A percentile compares a stretch with the other conserved stretches of the same genome.
These are phyloP conservation scores for Thaumatotibia leucotreta DNA, from an alignment of 1,140 invertebrate genomes.

Conservation along the genomic window DNA sequence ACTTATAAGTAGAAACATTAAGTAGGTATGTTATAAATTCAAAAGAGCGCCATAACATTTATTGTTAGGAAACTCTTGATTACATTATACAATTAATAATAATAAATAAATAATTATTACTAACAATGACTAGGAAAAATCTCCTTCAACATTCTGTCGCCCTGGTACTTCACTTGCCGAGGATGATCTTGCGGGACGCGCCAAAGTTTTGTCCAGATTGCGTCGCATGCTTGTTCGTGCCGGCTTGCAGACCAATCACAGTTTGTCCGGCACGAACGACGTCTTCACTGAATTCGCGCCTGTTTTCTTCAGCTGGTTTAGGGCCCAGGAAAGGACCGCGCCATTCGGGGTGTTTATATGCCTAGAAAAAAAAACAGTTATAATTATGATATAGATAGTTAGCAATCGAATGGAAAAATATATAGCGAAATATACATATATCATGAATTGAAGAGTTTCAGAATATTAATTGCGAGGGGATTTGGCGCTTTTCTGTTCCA, in stretches of 20 bases:
- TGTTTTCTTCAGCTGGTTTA: conserved; percentile 90
- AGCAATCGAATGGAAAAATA: no score
- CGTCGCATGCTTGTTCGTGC: conserved; percentile 92
- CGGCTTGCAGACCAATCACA: conserved; percentile 94
- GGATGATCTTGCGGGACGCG: conserved; percentile 88
- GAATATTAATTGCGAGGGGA: no score
- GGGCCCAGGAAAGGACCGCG: conserved; percentile 90
- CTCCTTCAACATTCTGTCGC: conserved; percentile 20
- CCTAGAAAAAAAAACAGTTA: conserved; percentile 79
- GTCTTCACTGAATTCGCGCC: conserved; percentile 92
- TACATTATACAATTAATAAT: no score
- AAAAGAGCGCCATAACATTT: no score
- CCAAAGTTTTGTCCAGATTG: conserved; percentile 95
- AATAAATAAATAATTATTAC: not conserved
- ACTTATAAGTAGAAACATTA: not conserved
- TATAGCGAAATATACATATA: no score
- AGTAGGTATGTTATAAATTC: no score
- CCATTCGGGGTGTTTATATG: conserved; percentile 92
- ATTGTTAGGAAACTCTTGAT: not conserved
- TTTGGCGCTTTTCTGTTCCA: no score
- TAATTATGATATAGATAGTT: no score
- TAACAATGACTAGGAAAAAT: not conserved
- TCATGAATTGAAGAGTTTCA: no score
- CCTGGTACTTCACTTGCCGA: conserved; percentile 82
- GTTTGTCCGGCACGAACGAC: conserved; percentile 89